These are phyloP conservation scores for Ophion slaviceki DNA, from an alignment of 2,888 invertebrate genomes.

Conservation along the genomic window DNA sequence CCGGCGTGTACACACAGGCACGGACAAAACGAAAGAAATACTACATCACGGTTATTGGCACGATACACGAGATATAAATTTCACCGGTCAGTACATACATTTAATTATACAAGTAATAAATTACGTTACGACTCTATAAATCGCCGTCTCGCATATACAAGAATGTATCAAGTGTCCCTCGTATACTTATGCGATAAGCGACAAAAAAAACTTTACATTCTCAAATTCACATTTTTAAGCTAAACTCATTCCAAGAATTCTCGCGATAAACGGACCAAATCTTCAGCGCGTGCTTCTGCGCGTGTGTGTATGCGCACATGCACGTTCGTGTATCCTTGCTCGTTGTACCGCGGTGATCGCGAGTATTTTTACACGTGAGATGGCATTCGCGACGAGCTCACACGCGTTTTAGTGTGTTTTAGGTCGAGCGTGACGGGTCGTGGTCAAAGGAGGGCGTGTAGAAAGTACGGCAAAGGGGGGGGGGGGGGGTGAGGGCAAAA, in stretches of 20 bases:
- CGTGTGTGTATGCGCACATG: not conserved
- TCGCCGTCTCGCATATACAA: not conserved
- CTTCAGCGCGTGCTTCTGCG: not conserved
- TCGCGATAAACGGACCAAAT: conserved; percentile 13
- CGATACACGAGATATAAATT: not conserved
- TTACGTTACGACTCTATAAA: not conserved
- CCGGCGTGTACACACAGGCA: too few relatives aligned
- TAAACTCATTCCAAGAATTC: not conserved
- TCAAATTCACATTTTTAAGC: not conserved
- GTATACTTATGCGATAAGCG: not conserved
- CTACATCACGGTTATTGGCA: not conserved
- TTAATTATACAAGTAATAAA: conserved; percentile 1
- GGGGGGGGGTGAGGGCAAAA: conserved; percentile 26
- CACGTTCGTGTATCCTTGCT: not conserved
- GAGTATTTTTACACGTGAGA: conserved; percentile 44
- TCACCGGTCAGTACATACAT: too few relatives aligned
- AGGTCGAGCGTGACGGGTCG: conserved; percentile 32
- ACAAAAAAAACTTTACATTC: not conserved
- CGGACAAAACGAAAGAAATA: too few relatives aligned
- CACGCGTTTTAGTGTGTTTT: conserved; percentile 48
- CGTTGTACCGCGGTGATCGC: conserved; percentile 37
- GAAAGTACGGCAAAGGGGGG: not conserved
- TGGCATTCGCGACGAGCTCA: conserved; percentile 32
- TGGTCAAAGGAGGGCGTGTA: not conserved
- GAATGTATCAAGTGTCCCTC: conserved; percentile 5